Evolutionary conservation across 1,140 invertebrate genomes (phyloP).

Genomic region (Drosophila kurseongensis): DNA sequence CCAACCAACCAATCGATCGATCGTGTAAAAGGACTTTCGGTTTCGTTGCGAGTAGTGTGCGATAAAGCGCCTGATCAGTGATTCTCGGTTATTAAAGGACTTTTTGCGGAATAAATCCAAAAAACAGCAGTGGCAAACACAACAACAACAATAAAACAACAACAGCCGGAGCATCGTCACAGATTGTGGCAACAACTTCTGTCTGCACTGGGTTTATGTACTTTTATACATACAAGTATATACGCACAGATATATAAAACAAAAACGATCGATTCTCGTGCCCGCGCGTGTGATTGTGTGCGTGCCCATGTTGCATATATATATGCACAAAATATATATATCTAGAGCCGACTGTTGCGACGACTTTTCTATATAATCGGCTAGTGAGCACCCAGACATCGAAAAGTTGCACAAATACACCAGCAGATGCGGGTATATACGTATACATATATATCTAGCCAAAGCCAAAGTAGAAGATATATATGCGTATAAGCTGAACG

Average conservation of each 20-base stretch:
- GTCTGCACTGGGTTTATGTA: conserved; percentile 56
- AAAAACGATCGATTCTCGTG: conserved; percentile 55
- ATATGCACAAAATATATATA: conserved; percentile 27
- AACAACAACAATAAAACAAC: conserved; percentile 24
- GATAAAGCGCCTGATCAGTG: conserved; percentile 42
- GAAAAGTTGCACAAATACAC: conserved; percentile 25
- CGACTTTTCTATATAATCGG: conserved; percentile 70
- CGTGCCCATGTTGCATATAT: conserved; percentile 36
- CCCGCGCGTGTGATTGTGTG: conserved; percentile 43
- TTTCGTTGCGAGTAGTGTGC: conserved; percentile 40
- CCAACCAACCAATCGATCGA: conserved; percentile 15
- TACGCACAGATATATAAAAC: conserved; percentile 43
- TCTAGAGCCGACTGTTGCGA: conserved; percentile 56
- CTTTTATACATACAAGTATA: not conserved
- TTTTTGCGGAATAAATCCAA: conserved; percentile 34
- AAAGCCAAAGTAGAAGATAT: conserved; percentile 77
- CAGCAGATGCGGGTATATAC: conserved; percentile 26
- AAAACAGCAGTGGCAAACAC: not conserved
- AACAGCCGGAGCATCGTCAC: conserved; percentile 14
- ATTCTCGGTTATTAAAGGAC: not conserved
- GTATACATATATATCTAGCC: conserved; percentile 57
- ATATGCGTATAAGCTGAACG: conserved; percentile 79
- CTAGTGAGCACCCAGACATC: conserved; percentile 30
- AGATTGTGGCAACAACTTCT: conserved; percentile 50
- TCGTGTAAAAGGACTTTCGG: conserved; percentile 65